Evolutionary conservation across 2,113 vertebrate species (phyloP), one percentile per base, ranked within the genome.

Genomic region (Gavialis gangeticus): DNA sequence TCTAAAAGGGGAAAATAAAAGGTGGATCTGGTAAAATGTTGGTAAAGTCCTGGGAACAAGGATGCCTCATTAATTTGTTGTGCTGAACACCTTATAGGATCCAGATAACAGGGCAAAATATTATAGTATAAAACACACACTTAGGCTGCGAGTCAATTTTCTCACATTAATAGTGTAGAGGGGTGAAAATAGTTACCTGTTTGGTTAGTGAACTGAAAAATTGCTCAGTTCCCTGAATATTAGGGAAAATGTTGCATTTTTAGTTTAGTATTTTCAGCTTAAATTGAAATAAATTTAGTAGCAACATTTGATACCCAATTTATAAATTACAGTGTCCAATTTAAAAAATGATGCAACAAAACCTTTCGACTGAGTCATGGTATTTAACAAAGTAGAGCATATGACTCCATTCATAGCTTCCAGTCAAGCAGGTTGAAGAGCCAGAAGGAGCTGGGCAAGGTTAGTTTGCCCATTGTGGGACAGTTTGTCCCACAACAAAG

Each of bases 61-160:
- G 46, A 46, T 46, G 46, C 9, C 46, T 46, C 64, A 84, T 62
- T 24, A 55, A 59, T 91, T 75, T 79, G 14, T 34, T 24, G 34
- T 9, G 2, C 28, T 10, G 10, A 10, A 63, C 84, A 75, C 58
- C 0, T 0, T 73, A 21, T 0, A 0, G 21, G 17, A 27, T 37
- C 18, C 30, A 84, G 59, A 46, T 75, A 66, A 75, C 3, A 10
- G 46, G 15, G 19, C 34, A 46, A 19, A 73, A 9, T 73, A 73
- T 34, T 46, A 73, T 46, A 46, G 17, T 21, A 71, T 10, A 22
- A 71, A 22, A 71, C 34, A 22, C 13, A 46, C n/a, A 34, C n/a
- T 37, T 19, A 46, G 69, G 24, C 21, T 46, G 34, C 24, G 37
- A 71, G 21, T 25, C 34, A 19, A 4, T 73, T 73, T 73, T 71